These are phyloP conservation scores for Zaprionus ornatus DNA, from an alignment of 1,140 invertebrate genomes.

Conservation along the genomic window DNA sequence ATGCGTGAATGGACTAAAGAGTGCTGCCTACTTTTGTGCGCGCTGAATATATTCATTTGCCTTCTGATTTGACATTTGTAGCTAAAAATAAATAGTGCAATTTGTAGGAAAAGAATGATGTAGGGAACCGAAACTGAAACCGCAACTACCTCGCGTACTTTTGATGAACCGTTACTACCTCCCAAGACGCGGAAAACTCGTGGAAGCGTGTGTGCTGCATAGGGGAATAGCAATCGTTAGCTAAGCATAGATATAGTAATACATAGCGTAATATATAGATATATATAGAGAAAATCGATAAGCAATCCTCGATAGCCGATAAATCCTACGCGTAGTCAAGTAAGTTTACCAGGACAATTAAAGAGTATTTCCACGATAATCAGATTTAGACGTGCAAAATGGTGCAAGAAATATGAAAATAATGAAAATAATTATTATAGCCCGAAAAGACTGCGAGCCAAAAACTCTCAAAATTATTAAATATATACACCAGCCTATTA, in stretches of 20 bases:
- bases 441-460: conserved; percentile 82
- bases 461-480: conserved; percentile 79
- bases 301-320: conserved; percentile 59
- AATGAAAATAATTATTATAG: conserved; percentile 73
- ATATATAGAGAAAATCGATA: conserved; percentile 49
- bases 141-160: conserved; percentile 63
- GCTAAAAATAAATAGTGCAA: conserved; percentile 39
- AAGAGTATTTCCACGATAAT: conserved; percentile 71
- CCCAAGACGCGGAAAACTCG: conserved; percentile 14
- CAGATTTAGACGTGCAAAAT: conserved; percentile 60
- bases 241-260: not conserved
- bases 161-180: conserved; percentile 66
- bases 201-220: conserved; percentile 36
- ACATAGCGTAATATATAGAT: conserved; percentile 14
- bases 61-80: conserved; percentile 28
- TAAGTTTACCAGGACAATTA: conserved; percentile 54
- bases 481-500: conserved; percentile 55
- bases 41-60: conserved; percentile 54
- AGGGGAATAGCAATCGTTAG: conserved; percentile 33
- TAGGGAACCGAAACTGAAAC: conserved; percentile 38
- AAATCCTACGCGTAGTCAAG: conserved; percentile 39
- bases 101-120: conserved; percentile 26
- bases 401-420: conserved; percentile 48
- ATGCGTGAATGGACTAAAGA: conserved; percentile 9
- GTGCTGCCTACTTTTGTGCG: conserved; percentile 46